These are phyloP conservation scores for Agonopterix alstromeriana DNA, from an alignment of 2,888 invertebrate species.

Conservation along the genomic window DNA sequence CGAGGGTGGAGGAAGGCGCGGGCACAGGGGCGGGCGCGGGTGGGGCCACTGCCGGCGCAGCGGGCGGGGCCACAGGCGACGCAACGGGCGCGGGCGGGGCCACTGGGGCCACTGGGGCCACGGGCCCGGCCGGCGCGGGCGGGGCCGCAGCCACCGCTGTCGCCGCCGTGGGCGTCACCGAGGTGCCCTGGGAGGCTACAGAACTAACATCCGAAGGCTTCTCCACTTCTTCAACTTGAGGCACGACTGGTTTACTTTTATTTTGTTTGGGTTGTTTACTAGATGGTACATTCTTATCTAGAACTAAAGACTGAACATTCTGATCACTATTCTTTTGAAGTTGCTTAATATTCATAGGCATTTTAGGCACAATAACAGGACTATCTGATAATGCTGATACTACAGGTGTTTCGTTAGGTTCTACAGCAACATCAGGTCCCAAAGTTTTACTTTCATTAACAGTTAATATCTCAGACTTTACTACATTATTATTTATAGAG, in stretches of 20 bases:
- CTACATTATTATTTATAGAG: conserved; percentile 62
- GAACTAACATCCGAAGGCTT: conserved; percentile 24
- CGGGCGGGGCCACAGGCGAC: conserved; percentile 14
- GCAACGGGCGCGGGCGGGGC: conserved; percentile 13
- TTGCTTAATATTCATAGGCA: conserved; percentile 60
- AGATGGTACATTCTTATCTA: conserved; percentile 55
- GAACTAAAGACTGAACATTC: conserved; percentile 40
- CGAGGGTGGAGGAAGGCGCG: conserved; percentile 13
- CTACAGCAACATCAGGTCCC: conserved; percentile 52
- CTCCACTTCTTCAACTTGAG: conserved; percentile 44
- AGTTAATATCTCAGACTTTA: conserved; percentile 64
- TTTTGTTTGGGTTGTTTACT: conserved; percentile 48
- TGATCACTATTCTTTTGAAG: conserved; percentile 54
- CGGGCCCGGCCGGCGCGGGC: conserved; percentile 11
- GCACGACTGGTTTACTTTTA: conserved; percentile 49
- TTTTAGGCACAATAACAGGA: conserved; percentile 79
- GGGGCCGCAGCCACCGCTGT: conserved; percentile 3
- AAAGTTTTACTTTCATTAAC: conserved; percentile 59
- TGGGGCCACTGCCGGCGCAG: conserved; percentile 5
- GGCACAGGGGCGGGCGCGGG: conserved; percentile 7
- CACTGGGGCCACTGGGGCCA: conserved; percentile 14
- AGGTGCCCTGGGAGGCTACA: conserved; percentile 7
- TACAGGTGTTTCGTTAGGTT: conserved; percentile 75
- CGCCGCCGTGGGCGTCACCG: not conserved
- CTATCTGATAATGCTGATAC: conserved; percentile 84